phyloP scores from a whole-genome alignment of 2,797 vertebrate species.

The Tiaroga cobitis region DNA sequence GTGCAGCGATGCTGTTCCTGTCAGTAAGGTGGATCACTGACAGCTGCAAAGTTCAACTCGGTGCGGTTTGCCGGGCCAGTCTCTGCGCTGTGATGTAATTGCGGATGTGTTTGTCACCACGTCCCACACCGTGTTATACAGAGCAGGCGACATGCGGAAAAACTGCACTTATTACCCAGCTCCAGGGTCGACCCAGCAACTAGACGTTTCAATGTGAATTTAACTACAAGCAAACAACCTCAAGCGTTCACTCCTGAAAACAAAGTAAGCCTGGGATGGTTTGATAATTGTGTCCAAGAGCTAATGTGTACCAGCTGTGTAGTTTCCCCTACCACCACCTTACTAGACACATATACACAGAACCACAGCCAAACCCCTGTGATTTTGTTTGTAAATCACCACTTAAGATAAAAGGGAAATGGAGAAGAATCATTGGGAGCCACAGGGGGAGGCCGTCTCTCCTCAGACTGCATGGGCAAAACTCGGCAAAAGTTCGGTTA shows the following conservation, averaged over 20 bases:
- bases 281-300: slow-evolving; percentile 52
- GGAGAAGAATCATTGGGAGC: slow-evolving; percentile 29
- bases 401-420: slow-evolving; percentile 73
- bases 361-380: slow-evolving; percentile 50
- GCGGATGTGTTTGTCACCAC: slow-evolving; percentile 21
- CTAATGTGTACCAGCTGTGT: slow-evolving; percentile 65
- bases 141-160: slow-evolving; percentile 12
- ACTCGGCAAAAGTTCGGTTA: not conserved
- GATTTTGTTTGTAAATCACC: slow-evolving; percentile 77
- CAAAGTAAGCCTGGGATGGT: slow-evolving; percentile 47
- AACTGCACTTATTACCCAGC: slow-evolving; percentile 11
- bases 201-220: slow-evolving; percentile 53
- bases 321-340: slow-evolving; percentile 9
- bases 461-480: slow-evolving; percentile 10
- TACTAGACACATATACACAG: slow-evolving; percentile 22
- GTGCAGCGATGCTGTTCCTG: not conserved
- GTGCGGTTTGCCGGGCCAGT: not conserved
- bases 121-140: not conserved
- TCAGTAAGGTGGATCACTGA: slow-evolving; percentile 25
- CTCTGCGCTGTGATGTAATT: not conserved
- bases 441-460: slow-evolving; percentile 8
- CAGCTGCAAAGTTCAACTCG: not conserved
- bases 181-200: slow-evolving; percentile 32
- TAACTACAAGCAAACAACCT: slow-evolving; percentile 64
- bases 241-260: slow-evolving; percentile 57